A percentile compares a stretch with the other conserved stretches of the same genome.
Conservation (phyloP, 53 echinoderm and acorn worm genomes). For the Crossaster papposus region DNA sequence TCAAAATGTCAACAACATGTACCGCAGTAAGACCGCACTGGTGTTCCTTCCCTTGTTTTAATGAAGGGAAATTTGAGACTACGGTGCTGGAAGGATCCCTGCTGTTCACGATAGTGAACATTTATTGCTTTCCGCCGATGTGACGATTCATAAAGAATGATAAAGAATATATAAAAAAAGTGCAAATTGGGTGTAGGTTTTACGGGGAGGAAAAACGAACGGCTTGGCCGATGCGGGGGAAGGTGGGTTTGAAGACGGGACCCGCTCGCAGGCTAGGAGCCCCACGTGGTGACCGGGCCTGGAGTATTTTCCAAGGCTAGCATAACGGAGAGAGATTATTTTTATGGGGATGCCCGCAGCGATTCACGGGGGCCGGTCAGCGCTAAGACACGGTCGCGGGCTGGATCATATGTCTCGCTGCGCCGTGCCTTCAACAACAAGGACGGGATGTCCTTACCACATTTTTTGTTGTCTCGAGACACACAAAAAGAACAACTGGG, state of each 20-base stretch:
- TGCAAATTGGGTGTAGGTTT: background rate
- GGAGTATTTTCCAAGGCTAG: background rate
- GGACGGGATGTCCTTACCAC: slow-evolving; percentile 35
- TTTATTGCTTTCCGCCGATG: slow-evolving; percentile 42
- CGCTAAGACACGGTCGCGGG: slow-evolving; percentile 1
- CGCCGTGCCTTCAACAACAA: background rate
- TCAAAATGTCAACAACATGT: background rate
- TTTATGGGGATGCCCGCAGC: slow-evolving; percentile 42
- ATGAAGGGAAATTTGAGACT: slow-evolving; percentile 24
- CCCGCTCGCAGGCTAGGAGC: too few species aligned
- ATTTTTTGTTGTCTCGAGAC: slow-evolving; percentile 1
- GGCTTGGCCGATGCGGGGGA: slow-evolving; percentile 11
- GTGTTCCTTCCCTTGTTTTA: background rate
- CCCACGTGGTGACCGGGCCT: background rate
- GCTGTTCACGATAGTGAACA: slow-evolving; percentile 45
- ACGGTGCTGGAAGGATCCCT: background rate
- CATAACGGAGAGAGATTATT: background rate
- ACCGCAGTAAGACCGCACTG: background rate
- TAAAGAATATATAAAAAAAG: background rate
- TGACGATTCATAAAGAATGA: background rate
- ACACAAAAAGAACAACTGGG: slow-evolving; percentile 13
- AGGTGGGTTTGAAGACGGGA: background rate
- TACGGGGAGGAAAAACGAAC: slow-evolving; percentile 14
- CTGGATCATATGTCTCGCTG: slow-evolving; percentile 37
- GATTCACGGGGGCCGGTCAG: slow-evolving; percentile 4